Conservation (phyloP, 2,113 vertebrate species). For the Probosciger aterrimus region DNA sequence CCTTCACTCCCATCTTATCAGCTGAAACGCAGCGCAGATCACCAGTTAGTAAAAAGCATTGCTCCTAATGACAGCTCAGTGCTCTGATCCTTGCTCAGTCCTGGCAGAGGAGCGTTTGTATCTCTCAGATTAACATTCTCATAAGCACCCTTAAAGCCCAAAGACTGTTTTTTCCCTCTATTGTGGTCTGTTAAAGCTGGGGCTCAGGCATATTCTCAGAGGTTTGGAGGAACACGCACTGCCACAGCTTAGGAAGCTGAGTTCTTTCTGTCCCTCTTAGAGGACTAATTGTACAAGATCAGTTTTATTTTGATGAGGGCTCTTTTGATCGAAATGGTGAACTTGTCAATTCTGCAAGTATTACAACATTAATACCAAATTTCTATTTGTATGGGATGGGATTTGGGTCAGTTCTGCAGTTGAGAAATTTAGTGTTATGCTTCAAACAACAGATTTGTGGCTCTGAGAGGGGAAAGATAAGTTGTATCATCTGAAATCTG, state of each 20-base stretch:
- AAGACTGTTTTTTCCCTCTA: neutral
- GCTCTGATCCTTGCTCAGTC: neutral
- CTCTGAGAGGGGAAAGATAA: neutral
- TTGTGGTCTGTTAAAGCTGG: neutral
- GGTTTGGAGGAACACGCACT: rapidly evolving
- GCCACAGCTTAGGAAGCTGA: neutral
- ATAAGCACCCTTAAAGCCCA: neutral
- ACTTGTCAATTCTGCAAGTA: neutral
- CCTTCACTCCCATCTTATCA: neutral
- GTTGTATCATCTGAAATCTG: neutral
- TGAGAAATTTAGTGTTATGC: neutral
- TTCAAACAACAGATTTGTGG: neutral
- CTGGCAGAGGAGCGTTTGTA: neutral
- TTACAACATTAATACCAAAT: neutral
- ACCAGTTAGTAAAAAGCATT: neutral
- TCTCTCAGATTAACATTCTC: neutral
- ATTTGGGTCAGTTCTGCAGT: neutral
- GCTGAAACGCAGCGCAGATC: neutral
- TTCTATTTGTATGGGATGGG: neutral
- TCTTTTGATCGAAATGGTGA: neutral
- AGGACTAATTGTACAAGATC: neutral
- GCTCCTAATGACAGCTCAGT: neutral
- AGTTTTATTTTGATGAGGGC: neutral
- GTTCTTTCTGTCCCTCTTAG: neutral
- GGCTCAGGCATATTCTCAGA: neutral